Evolutionary conservation across 1,140 invertebrate species (phyloP), one percentile per base, ranked within the genome.

Genomic region (Rhyacophila brunnea): DNA sequence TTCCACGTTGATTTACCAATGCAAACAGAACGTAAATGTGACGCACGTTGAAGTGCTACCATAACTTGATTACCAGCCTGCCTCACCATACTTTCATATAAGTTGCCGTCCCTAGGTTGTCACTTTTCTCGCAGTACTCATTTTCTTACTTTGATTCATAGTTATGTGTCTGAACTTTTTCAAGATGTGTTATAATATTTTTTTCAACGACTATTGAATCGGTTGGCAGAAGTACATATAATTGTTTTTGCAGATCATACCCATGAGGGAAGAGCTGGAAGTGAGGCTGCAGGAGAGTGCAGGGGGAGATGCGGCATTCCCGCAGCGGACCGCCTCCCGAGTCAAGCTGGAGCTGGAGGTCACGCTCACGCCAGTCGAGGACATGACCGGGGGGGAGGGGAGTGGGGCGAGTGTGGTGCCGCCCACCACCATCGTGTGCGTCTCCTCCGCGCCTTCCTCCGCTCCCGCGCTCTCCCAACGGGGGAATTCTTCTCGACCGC

Each of bases 281-380:
- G 78, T 80, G 1, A 64, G 77, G 53, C 61, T 80, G 40, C 71
- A 80, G 66, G 70, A 79, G 60, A 74, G 48, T 68, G 66, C 46
- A 68, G 71, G 14, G 59, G 59, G 72, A 74, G 69, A 74, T 58
- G 68, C 71, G 6, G 72, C 47, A 71, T 71, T 58, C 68, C 11
- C 15, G 15, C n/a, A 13, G 43, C 5, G 10, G 3, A 9, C 9
- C 9, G 9, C 23, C 23, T 9, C 23, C 9, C 72, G 74, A 59
- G 74, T 78, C 9, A 79, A 81, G 65, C 63, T 81, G 9, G 80
- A 81, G 64, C 55, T 81, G 44, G 80, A 81, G 68, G 80, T 80
- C 3, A 80, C 80, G 0, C 60, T 81, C 15, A 80, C 79, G 15
- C 78, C 79, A 6, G 56, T 58, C n/a, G 56, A 58, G 20, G 56